Percentiles rank a stretch among this genome's conserved stretches.
These are phyloP conservation scores for Automeris io DNA, from an alignment of 2,888 invertebrate species.

Conservation along the genomic window DNA sequence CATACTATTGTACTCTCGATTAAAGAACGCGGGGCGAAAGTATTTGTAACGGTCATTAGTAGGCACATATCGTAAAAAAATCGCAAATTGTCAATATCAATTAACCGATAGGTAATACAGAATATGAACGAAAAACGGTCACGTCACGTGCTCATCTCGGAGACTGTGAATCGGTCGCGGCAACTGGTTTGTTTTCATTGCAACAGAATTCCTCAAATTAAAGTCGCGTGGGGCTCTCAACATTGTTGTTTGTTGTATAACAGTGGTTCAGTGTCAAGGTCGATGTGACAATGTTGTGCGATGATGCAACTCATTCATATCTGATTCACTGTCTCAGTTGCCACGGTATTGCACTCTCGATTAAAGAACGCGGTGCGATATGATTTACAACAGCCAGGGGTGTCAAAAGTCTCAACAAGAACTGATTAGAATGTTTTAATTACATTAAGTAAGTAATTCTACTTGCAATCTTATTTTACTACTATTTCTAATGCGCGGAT, in stretches of 20 bases:
- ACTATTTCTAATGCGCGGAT: too few species aligned
- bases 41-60: too few species aligned
- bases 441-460: too few species aligned
- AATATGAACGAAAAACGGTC: neutral
- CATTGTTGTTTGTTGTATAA: conserved; percentile 14
- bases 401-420: too few species aligned
- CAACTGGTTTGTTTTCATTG: conserved; percentile 29
- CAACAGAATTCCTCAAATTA: conserved; percentile 27
- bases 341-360: neutral
- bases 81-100: too few species aligned
- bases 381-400: neutral
- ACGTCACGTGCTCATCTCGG: conserved; percentile 11
- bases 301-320: conserved; percentile 3
- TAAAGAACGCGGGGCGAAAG: too few species aligned
- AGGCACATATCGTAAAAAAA: too few species aligned
- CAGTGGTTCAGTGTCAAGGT: conserved; percentile 22
- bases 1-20: too few species aligned
- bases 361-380: neutral
- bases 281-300: conserved; percentile 2
- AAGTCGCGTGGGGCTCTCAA: conserved; percentile 23
- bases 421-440: too few species aligned
- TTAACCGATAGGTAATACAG: neutral
- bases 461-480: too few species aligned
- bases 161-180: conserved; percentile 5
- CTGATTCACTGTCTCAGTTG: conserved; percentile 2